These are phyloP conservation scores for Sinelater perroti DNA, from an alignment of 2,888 invertebrate species.

Conservation along the genomic window DNA sequence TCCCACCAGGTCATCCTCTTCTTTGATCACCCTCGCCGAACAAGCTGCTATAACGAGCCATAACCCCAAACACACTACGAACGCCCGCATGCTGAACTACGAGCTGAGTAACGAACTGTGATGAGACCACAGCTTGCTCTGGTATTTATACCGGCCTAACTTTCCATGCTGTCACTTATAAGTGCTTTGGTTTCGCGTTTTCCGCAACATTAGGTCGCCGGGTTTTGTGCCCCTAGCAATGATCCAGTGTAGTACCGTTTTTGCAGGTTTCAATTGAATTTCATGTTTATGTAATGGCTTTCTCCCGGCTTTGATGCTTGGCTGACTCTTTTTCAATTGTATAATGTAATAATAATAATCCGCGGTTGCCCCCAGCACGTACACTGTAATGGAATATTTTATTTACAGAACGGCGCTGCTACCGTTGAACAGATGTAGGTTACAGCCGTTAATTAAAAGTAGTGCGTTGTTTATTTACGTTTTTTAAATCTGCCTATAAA, in stretches of 20 bases:
- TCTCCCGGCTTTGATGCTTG: slow-evolving; percentile 55
- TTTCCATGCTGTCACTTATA: slow-evolving; percentile 43
- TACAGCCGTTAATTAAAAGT: too few relatives aligned
- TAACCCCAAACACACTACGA: slow-evolving; percentile 53
- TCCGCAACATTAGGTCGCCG: slow-evolving; percentile 51
- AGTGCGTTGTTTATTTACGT: too few relatives aligned
- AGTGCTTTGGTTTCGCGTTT: slow-evolving; percentile 49
- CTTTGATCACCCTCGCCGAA: slow-evolving; percentile 51
- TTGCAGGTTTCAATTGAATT: slow-evolving; percentile 48
- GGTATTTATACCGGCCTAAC: slow-evolving; percentile 52
- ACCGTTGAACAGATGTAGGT: not conserved
- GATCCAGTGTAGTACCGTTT: slow-evolving; percentile 48
- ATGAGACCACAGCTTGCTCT: slow-evolving; percentile 36
- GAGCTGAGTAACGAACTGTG: slow-evolving; percentile 37
- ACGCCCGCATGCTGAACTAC: slow-evolving; percentile 50
- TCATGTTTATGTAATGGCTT: slow-evolving; percentile 57
- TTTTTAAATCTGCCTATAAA: too few relatives aligned
- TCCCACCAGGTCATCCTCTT: slow-evolving; percentile 49
- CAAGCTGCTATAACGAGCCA: slow-evolving; percentile 50
- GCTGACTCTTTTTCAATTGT: slow-evolving; percentile 48
- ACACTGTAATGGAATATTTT: slow-evolving; percentile 24
- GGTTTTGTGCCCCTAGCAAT: slow-evolving; percentile 34
- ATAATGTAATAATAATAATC: slow-evolving; percentile 37
- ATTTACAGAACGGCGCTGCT: not conserved
- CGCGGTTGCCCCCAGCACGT: slow-evolving; percentile 19